Base-by-base conservation (phyloP, 2,797 vertebrate species). In the Borostomias antarcticus region DNA sequence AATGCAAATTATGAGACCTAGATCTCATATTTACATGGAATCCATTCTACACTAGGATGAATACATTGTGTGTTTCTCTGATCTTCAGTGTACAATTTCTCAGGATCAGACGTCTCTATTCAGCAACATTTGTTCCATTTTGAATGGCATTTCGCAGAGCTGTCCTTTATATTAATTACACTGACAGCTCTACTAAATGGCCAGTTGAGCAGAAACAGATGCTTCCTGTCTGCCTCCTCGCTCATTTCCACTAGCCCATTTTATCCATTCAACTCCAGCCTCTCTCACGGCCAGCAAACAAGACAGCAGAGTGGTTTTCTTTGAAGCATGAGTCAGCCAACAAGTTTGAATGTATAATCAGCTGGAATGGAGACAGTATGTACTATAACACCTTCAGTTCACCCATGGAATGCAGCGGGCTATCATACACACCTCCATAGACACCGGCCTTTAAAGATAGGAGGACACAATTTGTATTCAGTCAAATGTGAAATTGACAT, bases 301-400 rank as follows among this genome's bases (percentile, higher is more conserved):
- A 28, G 52, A 30, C 0, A 32, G 52, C 13, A 17, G 28, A 5
- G n/a, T 7, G 17, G 11, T 2, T 25, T 30, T 56, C 11, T 56
- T 29, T 30, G 52, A 32, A 30, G 52, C 52, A 56, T 56, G 52
- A 56, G 52, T 30, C 28, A 56, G 26, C 26, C 26, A 56, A 29
- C 17, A 48, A n/a, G 52, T 56, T 19, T 30, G 52, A 56, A 28
- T 28, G 52, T 56, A 28, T 56, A 56, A 56, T 56, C 52, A 56
- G 13, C 13, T 4, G 2, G 52, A 28, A 56, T 13, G 30, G 13
- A 29, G 25, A 13, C 25, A 54, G 52, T 7, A 2, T 21, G 7
- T 25, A 51, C 19, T 51, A 51, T 51, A 0, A 5, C 40, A 45
- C 40, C 40, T 45, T 45, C 40, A 5, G 13, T 17, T 45, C 13